Percentiles rank a stretch among this genome's conserved stretches.
Conservation (phyloP, 2,113 vertebrate species). For the Syrrhaptes paradoxus region DNA sequence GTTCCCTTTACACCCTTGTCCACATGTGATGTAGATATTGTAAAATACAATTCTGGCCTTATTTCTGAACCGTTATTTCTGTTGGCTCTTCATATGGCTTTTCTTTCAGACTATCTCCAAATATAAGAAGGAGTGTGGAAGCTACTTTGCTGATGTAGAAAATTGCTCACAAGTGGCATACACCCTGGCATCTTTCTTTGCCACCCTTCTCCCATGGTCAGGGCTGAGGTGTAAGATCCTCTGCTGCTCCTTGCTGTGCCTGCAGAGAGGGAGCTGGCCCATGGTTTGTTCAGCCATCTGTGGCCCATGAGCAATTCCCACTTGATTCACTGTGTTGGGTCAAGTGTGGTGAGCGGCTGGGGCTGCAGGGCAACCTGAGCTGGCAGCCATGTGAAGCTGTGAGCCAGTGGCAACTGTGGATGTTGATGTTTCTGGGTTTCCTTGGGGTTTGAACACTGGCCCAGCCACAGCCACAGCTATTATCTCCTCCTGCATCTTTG, state of each 20-base stretch:
- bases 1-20: not conserved
- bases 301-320: not conserved
- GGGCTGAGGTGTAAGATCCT: accelerated
- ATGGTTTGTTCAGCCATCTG: not conserved
- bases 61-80: not conserved
- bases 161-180: not conserved
- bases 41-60: not conserved
- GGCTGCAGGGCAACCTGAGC: not conserved
- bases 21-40: not conserved
- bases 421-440: not conserved
- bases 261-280: not conserved
- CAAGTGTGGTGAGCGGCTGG: not conserved
- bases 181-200: not conserved
- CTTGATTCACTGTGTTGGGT: not conserved
- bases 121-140: not conserved
- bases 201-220: not conserved
- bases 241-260: accelerated
- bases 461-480: not conserved
- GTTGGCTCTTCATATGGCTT: not conserved
- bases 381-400: not conserved
- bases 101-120: not conserved
- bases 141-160: not conserved
- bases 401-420: not conserved
- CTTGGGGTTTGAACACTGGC: not conserved
- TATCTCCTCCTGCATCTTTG: not conserved